phyloP scores from a whole-genome alignment of 2,888 invertebrate genomes.

The Sarcophaga variegata region DNA sequence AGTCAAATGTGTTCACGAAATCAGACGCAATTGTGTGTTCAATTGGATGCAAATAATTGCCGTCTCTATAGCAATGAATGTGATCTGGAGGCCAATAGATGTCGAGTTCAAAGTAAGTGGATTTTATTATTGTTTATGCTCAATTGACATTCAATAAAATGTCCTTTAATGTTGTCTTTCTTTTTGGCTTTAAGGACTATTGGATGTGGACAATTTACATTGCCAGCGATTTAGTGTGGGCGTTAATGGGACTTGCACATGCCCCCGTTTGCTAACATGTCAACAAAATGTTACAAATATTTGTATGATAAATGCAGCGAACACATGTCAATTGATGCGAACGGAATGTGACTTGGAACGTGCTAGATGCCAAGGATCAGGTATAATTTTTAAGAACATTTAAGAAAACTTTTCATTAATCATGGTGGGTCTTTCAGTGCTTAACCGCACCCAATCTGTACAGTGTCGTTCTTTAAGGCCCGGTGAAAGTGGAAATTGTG shows the following conservation, averaged over 20 bases:
- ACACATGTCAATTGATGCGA: constrained; percentile 25
- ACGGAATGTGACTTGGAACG: constrained; percentile 34
- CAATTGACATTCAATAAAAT: constrained; percentile 1
- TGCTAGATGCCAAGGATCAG: constrained; percentile 15
- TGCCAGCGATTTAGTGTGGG: constrained; percentile 40
- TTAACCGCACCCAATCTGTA: neutral
- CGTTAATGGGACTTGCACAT: constrained; percentile 24
- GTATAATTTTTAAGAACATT: neutral
- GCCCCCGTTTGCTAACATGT: constrained; percentile 28
- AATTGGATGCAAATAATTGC: constrained; percentile 34
- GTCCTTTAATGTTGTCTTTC: constrained; percentile 18
- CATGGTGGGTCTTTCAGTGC: neutral
- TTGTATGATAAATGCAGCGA: constrained; percentile 47
- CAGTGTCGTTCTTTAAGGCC: constrained; percentile 35
- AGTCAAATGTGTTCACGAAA: constrained; percentile 47
- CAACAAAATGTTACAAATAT: constrained; percentile 49
- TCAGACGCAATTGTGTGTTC: constrained; percentile 44
- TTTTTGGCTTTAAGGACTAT: constrained; percentile 8
- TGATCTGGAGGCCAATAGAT: constrained; percentile 47
- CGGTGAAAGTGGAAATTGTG: constrained; percentile 37
- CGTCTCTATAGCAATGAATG: constrained; percentile 53
- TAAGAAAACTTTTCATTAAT: too few species aligned
- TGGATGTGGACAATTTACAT: constrained; percentile 36
- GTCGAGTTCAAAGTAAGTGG: constrained; percentile 51
- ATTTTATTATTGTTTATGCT: neutral